These are phyloP conservation scores for Anguilla japonica DNA, from an alignment of 2,113 vertebrate genomes.

Conservation along the genomic window DNA sequence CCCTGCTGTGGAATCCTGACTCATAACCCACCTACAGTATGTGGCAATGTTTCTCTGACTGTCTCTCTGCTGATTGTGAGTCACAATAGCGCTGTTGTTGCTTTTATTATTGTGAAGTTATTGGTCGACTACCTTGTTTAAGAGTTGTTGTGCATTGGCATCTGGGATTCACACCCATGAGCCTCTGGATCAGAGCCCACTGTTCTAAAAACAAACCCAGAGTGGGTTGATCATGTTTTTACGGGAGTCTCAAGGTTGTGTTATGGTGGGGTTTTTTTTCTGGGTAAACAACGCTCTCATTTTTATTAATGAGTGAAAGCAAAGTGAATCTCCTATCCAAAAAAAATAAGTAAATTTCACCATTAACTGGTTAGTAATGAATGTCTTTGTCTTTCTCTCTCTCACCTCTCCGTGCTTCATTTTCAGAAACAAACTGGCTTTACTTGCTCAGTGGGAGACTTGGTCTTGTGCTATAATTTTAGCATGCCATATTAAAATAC, in stretches of 20 bases:
- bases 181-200: background rate
- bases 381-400: background rate
- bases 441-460: background rate
- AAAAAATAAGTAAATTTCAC: no score
- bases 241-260: background rate
- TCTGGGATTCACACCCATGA: background rate
- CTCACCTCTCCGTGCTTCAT: background rate
- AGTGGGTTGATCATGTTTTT: background rate
- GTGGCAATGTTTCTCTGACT: background rate
- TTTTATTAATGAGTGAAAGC: no score
- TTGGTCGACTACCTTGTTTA: background rate
- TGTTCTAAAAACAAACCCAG: background rate
- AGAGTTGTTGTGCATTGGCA: background rate
- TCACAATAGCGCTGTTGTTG: background rate
- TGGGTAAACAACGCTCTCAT: no score
- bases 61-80: background rate
- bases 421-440: background rate
- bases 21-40: background rate
- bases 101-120: background rate
- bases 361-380: no score
- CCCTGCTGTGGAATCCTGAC: background rate
- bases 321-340: background rate
- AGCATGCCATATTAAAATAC: background rate
- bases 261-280: no score
- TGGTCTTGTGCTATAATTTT: background rate